Percentiles rank a stretch among this genome's conserved stretches.
Conservation (phyloP, 2,113 vertebrate species). For the Pollachius pollachius region DNA sequence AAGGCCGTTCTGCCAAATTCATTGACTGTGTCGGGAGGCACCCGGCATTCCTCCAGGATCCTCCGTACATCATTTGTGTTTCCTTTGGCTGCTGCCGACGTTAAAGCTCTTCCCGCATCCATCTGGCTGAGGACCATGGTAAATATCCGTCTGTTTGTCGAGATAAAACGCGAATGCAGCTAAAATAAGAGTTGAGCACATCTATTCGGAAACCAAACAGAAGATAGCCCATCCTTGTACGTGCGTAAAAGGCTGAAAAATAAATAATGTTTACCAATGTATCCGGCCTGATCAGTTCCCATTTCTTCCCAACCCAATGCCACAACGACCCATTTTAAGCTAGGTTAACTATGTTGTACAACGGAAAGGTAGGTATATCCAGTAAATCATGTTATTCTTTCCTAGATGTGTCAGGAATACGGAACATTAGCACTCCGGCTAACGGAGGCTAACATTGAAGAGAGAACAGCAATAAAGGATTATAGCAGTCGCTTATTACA, state of each 20-base stretch:
- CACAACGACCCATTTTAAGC: not conserved
- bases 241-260: not conserved
- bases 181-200: not conserved
- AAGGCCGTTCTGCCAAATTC: constrained; percentile 84
- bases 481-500: not conserved
- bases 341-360: not conserved
- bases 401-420: not conserved
- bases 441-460: constrained; percentile 37
- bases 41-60: constrained; percentile 79
- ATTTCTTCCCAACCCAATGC: not conserved
- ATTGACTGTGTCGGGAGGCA: constrained; percentile 81
- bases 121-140: constrained; percentile 81
- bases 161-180: no score
- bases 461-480: not conserved
- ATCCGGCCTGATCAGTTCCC: not conserved
- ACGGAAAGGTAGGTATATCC: not conserved
- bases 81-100: constrained; percentile 81
- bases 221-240: no score
- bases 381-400: not conserved
- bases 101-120: constrained; percentile 79
- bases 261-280: not conserved
- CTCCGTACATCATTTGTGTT: constrained; percentile 77
- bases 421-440: constrained; percentile 45
- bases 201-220: not conserved
- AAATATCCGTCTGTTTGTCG: constrained; percentile 2